Base-by-base conservation (phyloP, 2,888 invertebrate species). In the Dinocampus coccinellae region DNA sequence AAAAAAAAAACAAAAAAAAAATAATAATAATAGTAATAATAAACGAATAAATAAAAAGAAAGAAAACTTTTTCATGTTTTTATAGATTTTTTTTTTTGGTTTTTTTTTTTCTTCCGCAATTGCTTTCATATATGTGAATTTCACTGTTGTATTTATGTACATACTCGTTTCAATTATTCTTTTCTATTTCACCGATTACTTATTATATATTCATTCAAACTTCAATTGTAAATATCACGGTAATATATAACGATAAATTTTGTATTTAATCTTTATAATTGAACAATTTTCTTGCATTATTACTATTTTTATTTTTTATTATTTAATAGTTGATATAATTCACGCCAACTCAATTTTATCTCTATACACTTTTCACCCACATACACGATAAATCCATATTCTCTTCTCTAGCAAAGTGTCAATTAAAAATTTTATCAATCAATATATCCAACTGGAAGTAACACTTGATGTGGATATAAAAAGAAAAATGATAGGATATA, bases 391-490 rank as follows among this genome's bases (percentile, higher is more conserved):
- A n/a, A n/a, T n/a, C n/a, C n/a, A n/a, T n/a, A n/a, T n/a, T n/a
- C n/a, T n/a, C n/a, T n/a, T n/a, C n/a, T n/a, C n/a, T 33, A 58
- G 20, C 34, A 57, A 33, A 42, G 39, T n/a, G n/a, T 33, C 58
- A 58, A 58, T 58, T 58, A 58, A 58, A 20, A 55, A 70, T 39
- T 61, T 33, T 39, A 63, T 64, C 64, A 36, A 62, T 62, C 47
- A 16, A 47, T 47, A 47, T 16, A 58, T 33, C 16, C 9, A 10
- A 29, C 9, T 16, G 34, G 13, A 33, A 58, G n/a, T 20, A 29
- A 58, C 58, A 58, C 33, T 34, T 16, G 34, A 34, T 16, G n/a
- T n/a, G n/a, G n/a, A n/a, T n/a, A n/a, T n/a, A n/a, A n/a, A n/a
- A n/a, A 9, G n/a, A 13, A 9, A 20, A 34, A n/a, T 16, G 16